Evolutionary conservation across 2,113 vertebrate genomes (phyloP).

Genomic region (Lucifuga dentata): DNA sequence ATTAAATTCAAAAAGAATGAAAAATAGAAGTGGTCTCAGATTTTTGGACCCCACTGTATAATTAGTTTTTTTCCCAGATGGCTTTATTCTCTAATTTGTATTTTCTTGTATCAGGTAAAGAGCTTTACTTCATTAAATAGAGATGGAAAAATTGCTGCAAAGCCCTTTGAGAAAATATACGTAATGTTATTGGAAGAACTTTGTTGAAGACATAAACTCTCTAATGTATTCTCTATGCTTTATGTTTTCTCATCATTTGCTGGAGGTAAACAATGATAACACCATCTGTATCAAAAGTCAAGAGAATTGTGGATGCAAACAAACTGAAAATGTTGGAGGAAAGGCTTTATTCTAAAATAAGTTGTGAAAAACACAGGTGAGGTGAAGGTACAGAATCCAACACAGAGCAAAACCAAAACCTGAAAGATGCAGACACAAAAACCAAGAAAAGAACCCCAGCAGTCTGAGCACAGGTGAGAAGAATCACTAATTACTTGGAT

Average conservation of each 20-base stretch:
- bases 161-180: neutral
- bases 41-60: too few relatives aligned
- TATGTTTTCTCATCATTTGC: slow-evolving; percentile 43
- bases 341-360: slow-evolving; percentile 8
- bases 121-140: slow-evolving; percentile 1
- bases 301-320: neutral
- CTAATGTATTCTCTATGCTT: slow-evolving; percentile 28
- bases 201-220: slow-evolving; percentile 6
- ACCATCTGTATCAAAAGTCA: slow-evolving; percentile 31
- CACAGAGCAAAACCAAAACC: too few relatives aligned
- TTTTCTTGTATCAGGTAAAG: slow-evolving; percentile 9
- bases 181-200: slow-evolving; percentile 2
- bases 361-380: slow-evolving; percentile 12
- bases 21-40: too few relatives aligned
- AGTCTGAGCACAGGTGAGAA: too few relatives aligned
- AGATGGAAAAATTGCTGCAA: slow-evolving; percentile 13
- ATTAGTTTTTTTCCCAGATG: neutral
- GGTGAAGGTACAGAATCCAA: slow-evolving; percentile 1
- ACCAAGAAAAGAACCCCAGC: too few relatives aligned
- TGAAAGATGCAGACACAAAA: too few relatives aligned
- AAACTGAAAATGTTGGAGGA: neutral
- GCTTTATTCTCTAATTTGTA: neutral
- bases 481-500: too few relatives aligned
- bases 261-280: slow-evolving; percentile 44
- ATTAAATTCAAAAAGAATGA: too few relatives aligned